Evolutionary conservation across 2,797 vertebrate genomes (phyloP), one percentile per base, ranked within the genome.

Genomic region (Pseudochaenichthys georgianus): DNA sequence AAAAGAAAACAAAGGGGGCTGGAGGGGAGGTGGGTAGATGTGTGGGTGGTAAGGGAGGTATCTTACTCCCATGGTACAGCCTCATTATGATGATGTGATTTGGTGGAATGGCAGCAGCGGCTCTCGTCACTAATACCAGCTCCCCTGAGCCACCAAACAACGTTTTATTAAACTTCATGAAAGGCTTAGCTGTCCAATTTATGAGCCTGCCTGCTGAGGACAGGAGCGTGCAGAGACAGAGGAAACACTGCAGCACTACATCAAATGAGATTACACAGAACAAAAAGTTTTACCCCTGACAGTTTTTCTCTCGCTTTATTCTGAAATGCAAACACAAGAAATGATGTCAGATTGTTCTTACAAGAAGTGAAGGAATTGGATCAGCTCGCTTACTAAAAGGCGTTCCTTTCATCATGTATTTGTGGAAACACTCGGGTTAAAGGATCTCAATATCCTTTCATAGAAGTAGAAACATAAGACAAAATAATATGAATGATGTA

Each of bases 31-130:
- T 45, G 85, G 83, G 45, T 46, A 64, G 70, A 74, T 75, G 85
- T 55, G 85, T 83, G 85, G 85, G 83, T 74, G 77, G 81, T 83
- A 73, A 84, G 82, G 81, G 83, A 85, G 85, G 90, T 82, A 87
- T 88, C 72, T 81, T 73, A 82, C 83, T 91, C 92, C 90, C 96
- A 94, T 93, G 96, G 96, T 96, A 97, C 96, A 97, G 95, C 95
- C 96, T 98, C 96, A 98, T 98, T 98, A 98, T 98, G 97, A 96
- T 97, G 96, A 97, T 98, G 96, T 97, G 97, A 98, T 98, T 97
- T 96, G 96, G 95, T 93, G 96, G 96, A 92, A 96, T 96, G 95
- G 93, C 96, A 95, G 96, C 93, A 73, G 87, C 82, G 95, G 96
- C 95, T 97, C 96, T 90, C 80, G 71, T 92, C 90, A 92, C 92